Conservation (phyloP, 2,888 invertebrate genomes). For the Tipula unca region DNA sequence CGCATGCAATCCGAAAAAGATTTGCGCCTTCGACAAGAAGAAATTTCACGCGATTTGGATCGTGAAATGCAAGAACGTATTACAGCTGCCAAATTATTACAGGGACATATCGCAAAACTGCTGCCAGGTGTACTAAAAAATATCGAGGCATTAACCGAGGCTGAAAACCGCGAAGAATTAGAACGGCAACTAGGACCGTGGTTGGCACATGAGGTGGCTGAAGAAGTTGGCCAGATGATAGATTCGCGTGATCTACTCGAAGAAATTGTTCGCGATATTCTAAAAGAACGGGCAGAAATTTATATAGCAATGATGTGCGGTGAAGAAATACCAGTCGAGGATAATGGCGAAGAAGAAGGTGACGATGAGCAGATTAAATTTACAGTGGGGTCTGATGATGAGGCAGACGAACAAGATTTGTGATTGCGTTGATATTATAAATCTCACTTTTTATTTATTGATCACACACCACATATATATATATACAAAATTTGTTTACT, state of each 20-base stretch:
- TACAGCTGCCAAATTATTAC: conserved; percentile 72
- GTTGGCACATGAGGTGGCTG: conserved; percentile 72
- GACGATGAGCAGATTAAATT: background rate
- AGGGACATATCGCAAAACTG: conserved; percentile 78
- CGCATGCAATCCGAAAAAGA: conserved; percentile 62
- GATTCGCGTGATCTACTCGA: conserved; percentile 73
- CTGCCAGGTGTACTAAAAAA: conserved; percentile 76
- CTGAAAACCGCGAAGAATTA: conserved; percentile 47
- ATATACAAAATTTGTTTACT: background rate
- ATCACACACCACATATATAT: background rate
- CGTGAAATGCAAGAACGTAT: conserved; percentile 72
- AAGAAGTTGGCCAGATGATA: conserved; percentile 71
- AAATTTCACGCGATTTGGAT: conserved; percentile 53
- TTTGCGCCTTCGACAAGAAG: conserved; percentile 62
- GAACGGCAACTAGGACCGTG: conserved; percentile 67
- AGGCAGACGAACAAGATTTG: background rate
- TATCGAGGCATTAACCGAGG: conserved; percentile 45
- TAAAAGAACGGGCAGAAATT: conserved; percentile 62
- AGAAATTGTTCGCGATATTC: conserved; percentile 69
- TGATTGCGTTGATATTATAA: background rate
- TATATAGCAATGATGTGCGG: conserved; percentile 44
- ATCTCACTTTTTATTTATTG: background rate
- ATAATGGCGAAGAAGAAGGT: conserved; percentile 14
- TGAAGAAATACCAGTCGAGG: conserved; percentile 31
- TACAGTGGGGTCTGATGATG: background rate